Conservation (phyloP, 2,888 invertebrate genomes). For the Tholera decimalis region DNA sequence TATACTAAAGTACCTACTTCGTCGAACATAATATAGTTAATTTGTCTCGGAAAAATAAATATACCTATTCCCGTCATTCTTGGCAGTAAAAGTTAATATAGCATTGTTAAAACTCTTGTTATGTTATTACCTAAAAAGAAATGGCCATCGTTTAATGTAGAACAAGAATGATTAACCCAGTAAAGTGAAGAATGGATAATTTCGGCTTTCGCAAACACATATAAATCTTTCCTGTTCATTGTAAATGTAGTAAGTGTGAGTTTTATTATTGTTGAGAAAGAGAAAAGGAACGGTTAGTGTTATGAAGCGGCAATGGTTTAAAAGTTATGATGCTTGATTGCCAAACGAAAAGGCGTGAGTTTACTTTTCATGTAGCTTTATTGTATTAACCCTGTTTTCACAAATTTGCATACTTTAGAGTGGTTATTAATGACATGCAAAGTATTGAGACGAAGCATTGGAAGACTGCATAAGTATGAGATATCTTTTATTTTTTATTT, state of each 20-base stretch:
- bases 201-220: slow-evolving; percentile 39
- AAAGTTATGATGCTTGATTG: neutral
- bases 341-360: neutral
- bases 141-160: slow-evolving; percentile 37
- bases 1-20: no score
- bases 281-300: slow-evolving; percentile 6
- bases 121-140: slow-evolving; percentile 34
- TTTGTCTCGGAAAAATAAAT: slow-evolving; percentile 11
- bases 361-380: neutral
- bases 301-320: neutral
- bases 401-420: no score
- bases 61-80: slow-evolving; percentile 17
- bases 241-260: slow-evolving; percentile 21
- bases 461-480: no score
- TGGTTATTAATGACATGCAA: no score
- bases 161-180: slow-evolving; percentile 41
- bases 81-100: slow-evolving; percentile 45
- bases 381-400: neutral
- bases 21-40: neutral
- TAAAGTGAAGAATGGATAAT: slow-evolving; percentile 32
- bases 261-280: slow-evolving; percentile 33
- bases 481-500: no score
- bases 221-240: slow-evolving; percentile 37
- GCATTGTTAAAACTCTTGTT: slow-evolving; percentile 47
- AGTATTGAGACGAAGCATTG: no score